Evolutionary conservation across 2,888 invertebrate genomes (phyloP).

Genomic region (Coenonympha arcania): DNA sequence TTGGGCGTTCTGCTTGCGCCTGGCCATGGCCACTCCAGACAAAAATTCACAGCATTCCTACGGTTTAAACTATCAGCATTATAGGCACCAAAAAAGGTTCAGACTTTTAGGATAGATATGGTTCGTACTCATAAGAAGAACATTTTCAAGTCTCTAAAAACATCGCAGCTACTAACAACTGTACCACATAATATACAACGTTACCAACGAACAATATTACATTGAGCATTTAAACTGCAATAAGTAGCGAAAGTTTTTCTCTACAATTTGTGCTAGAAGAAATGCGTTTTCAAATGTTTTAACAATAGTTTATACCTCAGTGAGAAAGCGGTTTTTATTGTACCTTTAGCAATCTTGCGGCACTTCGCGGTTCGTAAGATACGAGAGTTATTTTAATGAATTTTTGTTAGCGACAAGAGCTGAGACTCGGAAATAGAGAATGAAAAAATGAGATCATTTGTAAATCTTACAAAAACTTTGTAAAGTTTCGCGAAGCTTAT

Average conservation of each 20-base stretch:
- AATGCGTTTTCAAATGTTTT: neutral
- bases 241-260: neutral
- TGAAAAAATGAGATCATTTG: no score
- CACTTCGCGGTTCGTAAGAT: neutral
- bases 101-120: no score
- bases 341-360: constrained; percentile 2
- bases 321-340: constrained; percentile 11
- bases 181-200: no score
- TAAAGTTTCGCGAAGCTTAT: no score
- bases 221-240: neutral
- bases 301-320: constrained; percentile 6
- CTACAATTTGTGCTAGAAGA: neutral
- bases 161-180: neutral
- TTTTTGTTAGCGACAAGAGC: neutral
- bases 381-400: neutral
- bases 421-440: neutral
- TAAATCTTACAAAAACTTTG: no score
- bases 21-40: no score
- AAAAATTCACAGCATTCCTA: no score
- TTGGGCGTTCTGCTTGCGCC: no score
- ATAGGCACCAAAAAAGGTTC: no score
- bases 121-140: no score
- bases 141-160: neutral
- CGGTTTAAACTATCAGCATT: no score
- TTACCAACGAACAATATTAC: neutral